A percentile compares a stretch with the other conserved stretches of the same genome.
Conservation (phyloP, 2,888 invertebrate genomes). For the Seira sanloemensis region DNA sequence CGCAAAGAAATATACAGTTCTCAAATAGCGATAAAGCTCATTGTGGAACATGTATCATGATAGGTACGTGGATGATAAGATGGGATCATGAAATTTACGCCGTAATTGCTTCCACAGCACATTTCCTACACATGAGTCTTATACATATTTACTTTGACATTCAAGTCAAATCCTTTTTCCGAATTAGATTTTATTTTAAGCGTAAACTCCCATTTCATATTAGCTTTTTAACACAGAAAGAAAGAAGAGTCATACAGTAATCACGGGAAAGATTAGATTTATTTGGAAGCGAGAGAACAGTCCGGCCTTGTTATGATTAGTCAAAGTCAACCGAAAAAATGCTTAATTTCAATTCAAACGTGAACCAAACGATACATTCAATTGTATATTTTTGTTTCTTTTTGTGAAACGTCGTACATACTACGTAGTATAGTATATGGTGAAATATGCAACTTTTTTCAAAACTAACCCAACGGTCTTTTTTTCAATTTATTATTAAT, state of each 20-base stretch:
- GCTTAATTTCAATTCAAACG: not conserved
- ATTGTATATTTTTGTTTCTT: conserved; percentile 37
- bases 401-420: too few relatives aligned
- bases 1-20: not conserved
- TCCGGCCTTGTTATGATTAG: conserved; percentile 39
- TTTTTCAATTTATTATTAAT: too few relatives aligned
- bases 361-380: too few relatives aligned
- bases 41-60: conserved; percentile 26
- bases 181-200: not conserved
- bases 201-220: not conserved
- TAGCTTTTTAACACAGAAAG: too few relatives aligned
- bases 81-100: not conserved
- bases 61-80: conserved; percentile 21
- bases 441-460: too few relatives aligned
- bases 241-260: too few relatives aligned
- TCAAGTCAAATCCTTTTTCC: conserved; percentile 26
- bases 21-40: conserved; percentile 34
- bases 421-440: too few relatives aligned
- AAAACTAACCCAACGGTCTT: too few relatives aligned
- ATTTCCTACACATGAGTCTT: not conserved
- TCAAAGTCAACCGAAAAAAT: conserved; percentile 30
- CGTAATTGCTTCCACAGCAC: not conserved
- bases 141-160: conserved; percentile 33
- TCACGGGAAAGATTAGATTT: not conserved
- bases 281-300: conserved; percentile 15